Evolutionary conservation across 2,888 invertebrate genomes (phyloP).

Genomic region (Loripinus fragilis): DNA sequence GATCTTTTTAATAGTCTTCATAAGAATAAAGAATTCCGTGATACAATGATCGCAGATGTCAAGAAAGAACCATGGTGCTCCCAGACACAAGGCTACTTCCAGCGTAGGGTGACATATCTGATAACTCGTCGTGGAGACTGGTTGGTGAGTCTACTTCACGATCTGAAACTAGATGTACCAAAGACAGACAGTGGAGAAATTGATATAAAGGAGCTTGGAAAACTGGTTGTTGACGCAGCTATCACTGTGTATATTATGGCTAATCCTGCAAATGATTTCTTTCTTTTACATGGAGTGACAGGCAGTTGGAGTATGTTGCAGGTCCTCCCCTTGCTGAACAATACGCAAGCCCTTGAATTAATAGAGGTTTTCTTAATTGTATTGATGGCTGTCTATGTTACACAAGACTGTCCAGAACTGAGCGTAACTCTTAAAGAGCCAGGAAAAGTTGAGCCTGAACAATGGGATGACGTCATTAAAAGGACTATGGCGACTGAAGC

Average conservation of each 20-base stretch:
- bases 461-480: slow-evolving; percentile 41
- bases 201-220: slow-evolving; percentile 25
- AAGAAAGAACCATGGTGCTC: slow-evolving; percentile 32
- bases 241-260: slow-evolving; percentile 42
- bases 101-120: slow-evolving; percentile 35
- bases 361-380: slow-evolving; percentile 41
- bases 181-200: slow-evolving; percentile 23
- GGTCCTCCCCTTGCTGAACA: slow-evolving; percentile 37
- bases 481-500: slow-evolving; percentile 27
- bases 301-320: slow-evolving; percentile 45
- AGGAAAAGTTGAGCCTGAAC: neutral
- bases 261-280: slow-evolving; percentile 48
- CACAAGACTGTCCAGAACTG: slow-evolving; percentile 38
- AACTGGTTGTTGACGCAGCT: slow-evolving; percentile 35
- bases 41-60: slow-evolving; percentile 31
- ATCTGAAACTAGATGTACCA: slow-evolving; percentile 30
- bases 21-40: slow-evolving; percentile 15
- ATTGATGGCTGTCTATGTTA: slow-evolving; percentile 42
- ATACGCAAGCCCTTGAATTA: slow-evolving; percentile 34
- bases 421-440: neutral
- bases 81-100: slow-evolving; percentile 43
- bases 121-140: slow-evolving; percentile 33
- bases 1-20: slow-evolving; percentile 29
- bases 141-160: slow-evolving; percentile 32
- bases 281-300: slow-evolving; percentile 59